Evolutionary conservation across 2,888 invertebrate genomes (phyloP).

Genomic region (Lepidocyrtoides sp.): DNA sequence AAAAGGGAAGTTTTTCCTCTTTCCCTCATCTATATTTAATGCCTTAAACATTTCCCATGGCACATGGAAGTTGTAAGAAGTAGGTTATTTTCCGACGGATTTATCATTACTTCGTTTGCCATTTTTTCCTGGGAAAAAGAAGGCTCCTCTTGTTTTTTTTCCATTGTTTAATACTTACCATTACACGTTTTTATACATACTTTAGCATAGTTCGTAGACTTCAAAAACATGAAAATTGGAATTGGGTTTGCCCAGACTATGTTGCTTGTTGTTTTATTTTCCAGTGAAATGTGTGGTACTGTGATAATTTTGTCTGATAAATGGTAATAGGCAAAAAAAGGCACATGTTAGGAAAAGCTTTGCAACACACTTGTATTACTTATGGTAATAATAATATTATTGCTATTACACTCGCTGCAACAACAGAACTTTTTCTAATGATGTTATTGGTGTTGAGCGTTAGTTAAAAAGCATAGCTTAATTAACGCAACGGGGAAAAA

Average conservation of each 20-base stretch:
- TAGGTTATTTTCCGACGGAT: constrained; percentile 52
- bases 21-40: constrained; percentile 55
- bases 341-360: background rate
- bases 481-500: constrained; percentile 43
- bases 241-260: background rate
- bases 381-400: too few relatives aligned
- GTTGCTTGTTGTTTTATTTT: background rate
- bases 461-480: constrained; percentile 52
- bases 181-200: background rate
- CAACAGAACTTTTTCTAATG: background rate
- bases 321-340: too few relatives aligned
- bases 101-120: constrained; percentile 57
- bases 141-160: constrained; percentile 31
- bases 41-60: constrained; percentile 9
- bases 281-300: background rate
- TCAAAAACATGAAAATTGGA: background rate
- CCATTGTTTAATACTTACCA: constrained; percentile 5
- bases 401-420: too few relatives aligned
- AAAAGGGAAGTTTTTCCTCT: constrained; percentile 29
- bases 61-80: constrained; percentile 5
- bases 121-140: constrained; percentile 25
- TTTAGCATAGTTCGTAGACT: too few relatives aligned
- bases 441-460: constrained; percentile 13
- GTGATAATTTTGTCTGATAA: constrained; percentile 16
- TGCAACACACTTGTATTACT: background rate